phyloP scores from a whole-genome alignment of 2,113 vertebrate genomes.

The Phrynosoma platyrhinos region DNA sequence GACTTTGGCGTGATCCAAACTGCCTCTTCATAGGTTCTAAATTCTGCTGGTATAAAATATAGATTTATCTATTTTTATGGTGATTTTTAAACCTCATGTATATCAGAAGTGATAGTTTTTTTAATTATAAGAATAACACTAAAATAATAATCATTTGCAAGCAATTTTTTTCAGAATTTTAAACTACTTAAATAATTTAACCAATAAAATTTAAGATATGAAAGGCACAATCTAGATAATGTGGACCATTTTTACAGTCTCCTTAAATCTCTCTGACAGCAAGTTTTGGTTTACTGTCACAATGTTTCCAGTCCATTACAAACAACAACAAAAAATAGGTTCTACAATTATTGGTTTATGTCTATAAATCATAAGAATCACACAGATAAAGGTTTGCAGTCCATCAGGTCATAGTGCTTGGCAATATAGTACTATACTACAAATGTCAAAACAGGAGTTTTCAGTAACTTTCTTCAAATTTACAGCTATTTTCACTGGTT shows the following conservation, averaged over 20 bases:
- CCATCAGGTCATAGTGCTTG: background rate
- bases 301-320: background rate
- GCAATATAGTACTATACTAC: background rate
- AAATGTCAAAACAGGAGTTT: background rate
- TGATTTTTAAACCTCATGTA: background rate
- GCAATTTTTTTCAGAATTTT: background rate
- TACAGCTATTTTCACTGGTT: background rate
- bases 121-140: background rate
- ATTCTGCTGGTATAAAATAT: background rate
- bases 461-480: background rate
- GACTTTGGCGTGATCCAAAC: too few relatives aligned
- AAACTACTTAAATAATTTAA: background rate
- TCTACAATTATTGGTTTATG: background rate
- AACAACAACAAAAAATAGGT: background rate
- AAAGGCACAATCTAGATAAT: background rate
- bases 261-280: background rate
- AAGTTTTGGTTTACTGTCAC: background rate
- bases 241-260: background rate
- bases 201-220: background rate
- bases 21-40: too few relatives aligned
- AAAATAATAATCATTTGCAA: background rate
- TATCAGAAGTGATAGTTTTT: background rate
- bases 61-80: background rate
- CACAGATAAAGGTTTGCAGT: too few relatives aligned
- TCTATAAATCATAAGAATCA: background rate